Evolutionary conservation across 2,113 vertebrate species (phyloP).

Genomic region (Ranitomeya imitator): DNA sequence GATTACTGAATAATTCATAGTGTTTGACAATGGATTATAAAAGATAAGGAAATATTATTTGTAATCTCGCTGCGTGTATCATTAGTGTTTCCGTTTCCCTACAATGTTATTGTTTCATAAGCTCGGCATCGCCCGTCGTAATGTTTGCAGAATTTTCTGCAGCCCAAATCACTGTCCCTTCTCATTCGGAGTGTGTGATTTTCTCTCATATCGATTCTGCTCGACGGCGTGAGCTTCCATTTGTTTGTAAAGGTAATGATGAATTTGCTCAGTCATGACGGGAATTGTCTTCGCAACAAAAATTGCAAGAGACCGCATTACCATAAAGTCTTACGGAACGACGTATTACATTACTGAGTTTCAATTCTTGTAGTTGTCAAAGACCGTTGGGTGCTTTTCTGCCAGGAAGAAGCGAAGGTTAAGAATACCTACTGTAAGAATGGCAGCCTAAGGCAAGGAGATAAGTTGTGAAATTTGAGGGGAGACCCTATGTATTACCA

Average conservation of each 20-base stretch:
- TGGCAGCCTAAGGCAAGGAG: background rate
- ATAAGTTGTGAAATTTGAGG: background rate
- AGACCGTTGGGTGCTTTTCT: background rate
- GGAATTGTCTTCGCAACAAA: slow-evolving; percentile 20
- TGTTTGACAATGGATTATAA: slow-evolving; percentile 39
- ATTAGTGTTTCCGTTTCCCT: slow-evolving; percentile 32
- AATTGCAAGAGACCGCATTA: slow-evolving; percentile 33
- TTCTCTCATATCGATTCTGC: slow-evolving; percentile 26
- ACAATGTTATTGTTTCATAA: slow-evolving; percentile 33
- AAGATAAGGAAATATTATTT: slow-evolving; percentile 48
- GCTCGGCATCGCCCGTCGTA: background rate
- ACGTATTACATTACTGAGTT: slow-evolving; percentile 1
- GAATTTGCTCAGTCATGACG: slow-evolving; percentile 41
- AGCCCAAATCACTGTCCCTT: slow-evolving; percentile 10
- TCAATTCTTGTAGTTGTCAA: background rate
- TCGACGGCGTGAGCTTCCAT: slow-evolving; percentile 26
- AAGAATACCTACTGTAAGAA: background rate
- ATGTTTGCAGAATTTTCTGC: slow-evolving; percentile 4
- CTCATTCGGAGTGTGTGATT: background rate
- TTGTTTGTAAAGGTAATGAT: slow-evolving; percentile 41
- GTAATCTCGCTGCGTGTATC: slow-evolving; percentile 38
- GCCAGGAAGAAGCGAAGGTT: background rate
- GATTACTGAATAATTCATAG: slow-evolving; percentile 43
- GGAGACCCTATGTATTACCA: background rate
- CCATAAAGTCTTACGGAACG: slow-evolving; percentile 29